Evolutionary conservation across 2,113 vertebrate species (phyloP), one percentile per base, ranked within the genome.

Genomic region (Rhynchomys soricoides): DNA sequence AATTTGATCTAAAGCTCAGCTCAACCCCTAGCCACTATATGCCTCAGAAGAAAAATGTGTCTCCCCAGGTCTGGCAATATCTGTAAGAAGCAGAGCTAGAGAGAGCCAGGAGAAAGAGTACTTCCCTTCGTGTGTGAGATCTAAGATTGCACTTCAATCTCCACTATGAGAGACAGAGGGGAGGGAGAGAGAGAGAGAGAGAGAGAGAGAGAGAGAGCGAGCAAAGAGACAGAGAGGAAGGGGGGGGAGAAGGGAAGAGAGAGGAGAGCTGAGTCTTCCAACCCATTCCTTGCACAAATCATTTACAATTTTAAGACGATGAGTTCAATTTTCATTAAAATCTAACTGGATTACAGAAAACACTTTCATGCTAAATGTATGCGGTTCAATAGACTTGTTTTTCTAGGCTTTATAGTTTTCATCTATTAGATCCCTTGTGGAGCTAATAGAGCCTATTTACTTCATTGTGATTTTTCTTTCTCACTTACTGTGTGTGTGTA

Each of bases 281-380:
- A 50, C 29, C 52, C 77, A 37, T 52, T 78, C 48, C 77, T 78
- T 37, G 21, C 29, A 78, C 77, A 78, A 78, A 78, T 48, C 15
- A 37, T 5, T 78, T 52, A 78, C 48, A 19, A 31, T 78, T 52
- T 48, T 52, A 52, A 34, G 77, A 50, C 34, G 37, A 48, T 52
- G 48, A 37, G 74, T 90, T 48, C 89, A 45, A 85, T 89, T 91
- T 89, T 95, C 43, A 91, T 48, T 62, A 64, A 94, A 91, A 81
- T 37, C 57, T 43, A 55, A 40, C 17, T 64, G 21, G 7, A 10
- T 83, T 86, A 31, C 48, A 78, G 40, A 40, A 52, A 92, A 71
- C 29, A 81, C 81, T 45, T 93, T 86, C 31, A 74, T 55, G 75
- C 52, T 12, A 43, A 86, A n/a, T 73, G 45, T 34, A 64, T n/a